phyloP scores from a whole-genome alignment of 2,888 invertebrate species.

The Busseola fusca region DNA sequence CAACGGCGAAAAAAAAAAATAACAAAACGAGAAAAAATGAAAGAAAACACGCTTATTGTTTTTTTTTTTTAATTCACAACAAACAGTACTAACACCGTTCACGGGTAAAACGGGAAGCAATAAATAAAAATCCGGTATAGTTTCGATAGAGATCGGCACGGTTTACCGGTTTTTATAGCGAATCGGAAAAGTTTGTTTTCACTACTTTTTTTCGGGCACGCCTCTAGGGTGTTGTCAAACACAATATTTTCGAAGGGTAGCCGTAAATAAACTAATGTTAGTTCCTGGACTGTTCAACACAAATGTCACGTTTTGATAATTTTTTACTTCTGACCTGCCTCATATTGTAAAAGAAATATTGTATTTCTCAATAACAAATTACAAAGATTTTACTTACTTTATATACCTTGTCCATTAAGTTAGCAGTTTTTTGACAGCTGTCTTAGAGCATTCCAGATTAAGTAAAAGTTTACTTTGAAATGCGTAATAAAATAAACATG shows the following conservation, averaged over 20 bases:
- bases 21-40: not conserved
- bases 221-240: slow-evolving; percentile 59
- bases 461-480: no score
- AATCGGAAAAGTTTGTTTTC: slow-evolving; percentile 62
- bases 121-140: slow-evolving; percentile 62
- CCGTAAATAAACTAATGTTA: slow-evolving; percentile 52
- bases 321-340: slow-evolving; percentile 21
- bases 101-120: slow-evolving; percentile 45
- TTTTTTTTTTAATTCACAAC: slow-evolving; percentile 49
- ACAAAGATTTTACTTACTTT: not conserved
- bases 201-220: slow-evolving; percentile 49
- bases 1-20: slow-evolving; percentile 1
- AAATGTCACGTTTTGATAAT: slow-evolving; percentile 45
- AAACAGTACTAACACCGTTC: slow-evolving; percentile 37
- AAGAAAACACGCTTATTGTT: not conserved
- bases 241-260: slow-evolving; percentile 45
- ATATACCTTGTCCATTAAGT: no score
- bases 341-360: not conserved
- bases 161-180: slow-evolving; percentile 62
- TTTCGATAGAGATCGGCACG: slow-evolving; percentile 54
- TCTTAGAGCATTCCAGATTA: no score
- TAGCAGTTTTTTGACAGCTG: no score
- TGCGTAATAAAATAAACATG: no score
- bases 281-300: slow-evolving; percentile 38
- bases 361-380: no score